A percentile compares a stretch with the other conserved stretches of the same genome.
Evolutionary conservation across 1,140 invertebrate genomes (phyloP).

Genomic region (Megalonaias nervosa): DNA sequence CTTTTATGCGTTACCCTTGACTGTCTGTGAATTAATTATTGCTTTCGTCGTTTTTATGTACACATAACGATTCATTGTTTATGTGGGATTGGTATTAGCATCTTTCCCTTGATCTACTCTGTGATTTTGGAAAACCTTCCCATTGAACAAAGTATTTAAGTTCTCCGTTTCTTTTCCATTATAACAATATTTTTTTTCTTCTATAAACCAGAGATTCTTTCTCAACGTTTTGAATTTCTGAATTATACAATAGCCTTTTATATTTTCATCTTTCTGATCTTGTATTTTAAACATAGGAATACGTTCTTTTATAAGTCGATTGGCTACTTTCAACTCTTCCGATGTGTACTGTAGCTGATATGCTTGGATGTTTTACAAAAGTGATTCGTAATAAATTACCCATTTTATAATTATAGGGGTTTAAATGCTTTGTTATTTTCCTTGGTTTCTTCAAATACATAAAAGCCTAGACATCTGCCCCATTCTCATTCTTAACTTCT

Average conservation of each 20-base stretch:
- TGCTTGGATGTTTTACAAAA: constrained; percentile 21
- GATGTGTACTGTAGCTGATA: constrained; percentile 30
- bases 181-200: constrained; percentile 1
- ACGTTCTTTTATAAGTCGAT: constrained; percentile 19
- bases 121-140: constrained; percentile 15
- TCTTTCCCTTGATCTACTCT: constrained; percentile 23
- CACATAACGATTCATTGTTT: constrained; percentile 5
- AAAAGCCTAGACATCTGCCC: constrained; percentile 30
- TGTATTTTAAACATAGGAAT: constrained; percentile 31
- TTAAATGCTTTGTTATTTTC: background rate
- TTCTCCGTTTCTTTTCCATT: constrained; percentile 22
- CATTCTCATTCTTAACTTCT: constrained; percentile 32
- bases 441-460: constrained; percentile 34
- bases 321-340: constrained; percentile 31
- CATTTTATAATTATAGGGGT: constrained; percentile 23
- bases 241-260: background rate
- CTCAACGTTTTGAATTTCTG: too few species aligned
- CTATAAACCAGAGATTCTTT: constrained; percentile 1
- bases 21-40: constrained; percentile 15
- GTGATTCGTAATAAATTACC: constrained; percentile 35
- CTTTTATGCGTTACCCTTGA: constrained; percentile 16
- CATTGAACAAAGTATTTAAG: constrained; percentile 18
- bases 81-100: background rate
- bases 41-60: constrained; percentile 9
- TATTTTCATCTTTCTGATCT: constrained; percentile 22